Evolutionary conservation across 2,797 vertebrate species (phyloP), one percentile per base, ranked within the genome.

Genomic region (Thamnophis elegans): DNA sequence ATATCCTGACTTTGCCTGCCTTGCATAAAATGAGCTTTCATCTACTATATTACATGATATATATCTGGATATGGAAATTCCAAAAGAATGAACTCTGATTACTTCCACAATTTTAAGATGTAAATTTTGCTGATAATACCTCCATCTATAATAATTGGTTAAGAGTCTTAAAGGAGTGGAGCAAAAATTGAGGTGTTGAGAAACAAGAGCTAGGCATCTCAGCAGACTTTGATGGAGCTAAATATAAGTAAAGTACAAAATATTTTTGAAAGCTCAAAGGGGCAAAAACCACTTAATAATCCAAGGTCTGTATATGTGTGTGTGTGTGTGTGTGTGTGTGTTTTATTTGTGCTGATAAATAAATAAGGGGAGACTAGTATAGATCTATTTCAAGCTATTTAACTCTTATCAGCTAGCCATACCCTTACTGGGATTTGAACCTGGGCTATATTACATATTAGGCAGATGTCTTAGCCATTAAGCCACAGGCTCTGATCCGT

Each of bases 81-180:
- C 87, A 12, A 36, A 62, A 36, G 25, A 28, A 1, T 36, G 78
- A 58, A 25, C 54, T 1, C 6, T 62, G 0, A 18, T 25, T 18
- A 36, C 0, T 20, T 54, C 55, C 88, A 92, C 89, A 88, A 1
- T 1, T 32, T 28, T n/a, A 87, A 25, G 22, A 13, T 32, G 73
- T 87, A 90, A 92, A 2, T 0, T 59, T 22, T 89, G 0, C 32
- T 4, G 22, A 58, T 6, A 88, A n/a, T 32, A 58, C 47, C 16
- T 28, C 55, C 11, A 47, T 90, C 16, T 18, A 36, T 51, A 28
- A 47, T 85, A 47, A 25, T 86, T 54, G 20, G 22, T 82, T 82
- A 82, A 82, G 20, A 25, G 73, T 82, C 20, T 82, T 82, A 82
- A 82, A 47, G 73, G 73, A 82, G 47, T 47, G 36, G 32, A 58